Evolutionary conservation across 2,113 vertebrate genomes (phyloP).

Genomic region (Nematolebias whitei): DNA sequence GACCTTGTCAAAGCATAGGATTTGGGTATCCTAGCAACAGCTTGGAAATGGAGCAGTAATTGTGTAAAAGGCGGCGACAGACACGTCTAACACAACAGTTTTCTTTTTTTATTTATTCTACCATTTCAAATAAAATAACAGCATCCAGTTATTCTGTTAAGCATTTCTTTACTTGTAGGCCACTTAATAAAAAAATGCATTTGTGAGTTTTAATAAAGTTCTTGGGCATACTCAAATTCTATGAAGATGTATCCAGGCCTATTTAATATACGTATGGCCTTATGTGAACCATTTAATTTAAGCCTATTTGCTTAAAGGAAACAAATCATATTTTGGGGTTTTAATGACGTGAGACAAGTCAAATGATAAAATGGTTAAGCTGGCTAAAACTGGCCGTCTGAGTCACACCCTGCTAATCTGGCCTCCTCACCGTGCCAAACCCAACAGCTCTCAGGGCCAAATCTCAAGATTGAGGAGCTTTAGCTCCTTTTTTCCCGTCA

Average conservation of each 20-base stretch:
- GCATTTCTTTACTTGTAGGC: not conserved
- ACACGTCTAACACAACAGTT: conserved; percentile 52
- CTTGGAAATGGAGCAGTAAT: conserved; percentile 58
- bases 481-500: conserved; percentile 56
- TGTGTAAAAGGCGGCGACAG: conserved; percentile 47
- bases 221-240: not conserved
- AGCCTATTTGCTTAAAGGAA: conserved; percentile 35
- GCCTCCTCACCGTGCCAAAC: conserved; percentile 28
- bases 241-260: not conserved
- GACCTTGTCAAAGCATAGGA: conserved; percentile 58
- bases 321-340: conserved; percentile 24
- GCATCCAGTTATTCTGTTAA: conserved; percentile 4
- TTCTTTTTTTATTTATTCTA: too few relatives aligned
- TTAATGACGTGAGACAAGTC: conserved; percentile 37
- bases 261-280: not conserved
- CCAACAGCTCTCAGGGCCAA: conserved; percentile 44
- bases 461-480: conserved; percentile 52
- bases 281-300: conserved; percentile 31
- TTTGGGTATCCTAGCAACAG: conserved; percentile 67
- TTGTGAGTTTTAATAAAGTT: not conserved
- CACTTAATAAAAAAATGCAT: not conserved
- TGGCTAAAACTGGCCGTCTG: conserved; percentile 4
- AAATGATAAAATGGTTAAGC: too few relatives aligned
- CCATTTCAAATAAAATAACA: too few relatives aligned
- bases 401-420: conserved; percentile 50